Evolutionary conservation across 2,888 invertebrate genomes (phyloP), one percentile per base, ranked within the genome.

Genomic region (Caenorhabditis sp.): DNA sequence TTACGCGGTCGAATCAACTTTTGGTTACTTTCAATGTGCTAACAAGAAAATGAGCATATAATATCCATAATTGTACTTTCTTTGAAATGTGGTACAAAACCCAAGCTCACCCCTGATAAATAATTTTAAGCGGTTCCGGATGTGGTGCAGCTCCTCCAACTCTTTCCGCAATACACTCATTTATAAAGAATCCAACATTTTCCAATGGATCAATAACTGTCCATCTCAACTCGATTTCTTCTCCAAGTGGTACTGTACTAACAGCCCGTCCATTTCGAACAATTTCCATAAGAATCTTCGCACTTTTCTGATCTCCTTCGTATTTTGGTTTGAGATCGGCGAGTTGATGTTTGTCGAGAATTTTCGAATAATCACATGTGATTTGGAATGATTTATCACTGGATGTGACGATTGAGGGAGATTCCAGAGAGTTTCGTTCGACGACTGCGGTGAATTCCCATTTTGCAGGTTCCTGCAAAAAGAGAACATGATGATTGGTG

Each of bases 381-480:
- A 87, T 80, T 60, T 87, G 84, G 78, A 87, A 87, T 10, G 84
- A 67, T n/a, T 84, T 79, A 59, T 87, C 87, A 21, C 78, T 76
- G 20, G 81, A 81, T 14, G 86, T 87, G 62, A 87, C 76, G 59
- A 87, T 52, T 1, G 84, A 84, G 1, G 84, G 82, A 12, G 84
- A 75, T 17, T 81, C 83, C 70, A 85, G 73, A 21, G 77, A 78
- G 53, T 85, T 84, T 65, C 81, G 66, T 62, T 87, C 87, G 14
- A 87, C 76, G 17, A 87, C 87, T 10, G 88, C 77, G 54, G 83
- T 72, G 63, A 81, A 87, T 7, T 83, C 81, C 85, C 85, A 87
- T 49, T 84, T 69, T 43, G 75, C 72, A 14, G 85, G 84, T 14
- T 78, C 67, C 78, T 83, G 64, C 31, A 77, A 71, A 26, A 27